Evolutionary conservation across 2,113 vertebrate genomes (phyloP).

Genomic region (Mesembrinibis cayennensis): DNA sequence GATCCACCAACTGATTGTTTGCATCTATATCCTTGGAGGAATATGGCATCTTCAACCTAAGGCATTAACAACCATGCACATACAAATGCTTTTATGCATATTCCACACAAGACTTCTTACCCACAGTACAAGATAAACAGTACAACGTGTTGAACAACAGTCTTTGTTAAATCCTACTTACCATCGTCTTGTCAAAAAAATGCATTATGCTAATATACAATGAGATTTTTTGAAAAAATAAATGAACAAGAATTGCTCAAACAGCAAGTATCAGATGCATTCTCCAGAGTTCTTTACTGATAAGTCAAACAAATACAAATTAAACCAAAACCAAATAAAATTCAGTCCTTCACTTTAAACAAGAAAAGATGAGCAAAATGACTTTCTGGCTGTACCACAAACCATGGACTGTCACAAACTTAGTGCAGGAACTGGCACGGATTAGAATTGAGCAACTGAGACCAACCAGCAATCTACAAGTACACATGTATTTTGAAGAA

Average conservation of each 20-base stretch:
- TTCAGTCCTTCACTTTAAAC: background rate
- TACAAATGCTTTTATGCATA: background rate
- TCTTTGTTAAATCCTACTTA: background rate
- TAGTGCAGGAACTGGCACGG: background rate
- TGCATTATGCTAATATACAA: background rate
- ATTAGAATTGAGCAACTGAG: background rate
- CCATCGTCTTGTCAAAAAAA: background rate
- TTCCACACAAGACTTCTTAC: background rate
- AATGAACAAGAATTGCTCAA: background rate
- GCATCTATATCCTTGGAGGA: background rate
- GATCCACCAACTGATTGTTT: background rate
- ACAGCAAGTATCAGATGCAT: background rate
- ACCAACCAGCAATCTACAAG: background rate
- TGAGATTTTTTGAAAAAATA: background rate
- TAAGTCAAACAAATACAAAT: background rate
- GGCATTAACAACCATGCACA: background rate
- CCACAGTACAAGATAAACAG: background rate
- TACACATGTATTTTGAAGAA: background rate
- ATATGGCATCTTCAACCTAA: background rate
- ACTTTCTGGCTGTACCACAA: background rate
- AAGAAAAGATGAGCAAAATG: background rate
- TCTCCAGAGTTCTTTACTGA: conserved; percentile 10
- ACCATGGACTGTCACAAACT: background rate
- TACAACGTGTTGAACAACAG: background rate
- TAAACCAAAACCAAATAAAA: background rate